Evolutionary conservation across 2,113 vertebrate species (phyloP), one percentile per base, ranked within the genome.

Genomic region (Otis tarda): DNA sequence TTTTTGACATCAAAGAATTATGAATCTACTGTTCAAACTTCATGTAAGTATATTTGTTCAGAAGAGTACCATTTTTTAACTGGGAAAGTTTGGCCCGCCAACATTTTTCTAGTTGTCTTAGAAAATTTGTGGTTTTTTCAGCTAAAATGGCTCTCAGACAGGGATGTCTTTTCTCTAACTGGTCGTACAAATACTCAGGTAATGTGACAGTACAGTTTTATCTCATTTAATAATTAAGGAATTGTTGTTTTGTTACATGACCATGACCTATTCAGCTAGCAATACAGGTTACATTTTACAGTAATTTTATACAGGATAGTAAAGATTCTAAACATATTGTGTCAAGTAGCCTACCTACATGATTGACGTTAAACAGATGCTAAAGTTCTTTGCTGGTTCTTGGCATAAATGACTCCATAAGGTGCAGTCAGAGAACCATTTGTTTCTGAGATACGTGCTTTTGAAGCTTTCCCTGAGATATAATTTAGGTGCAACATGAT

Each of bases 221-320:
- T 65, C 6, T 60, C 14, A 60, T 77, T 73, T 74, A 49, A 55
- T 63, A 75, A 73, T 39, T 33, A 70, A 83, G 43, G 10, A 75
- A 76, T 39, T 41, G 4, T 0, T 24, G 5, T 0, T 24, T 59
- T 53, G 12, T 78, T 78, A 74, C 31, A 65, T 1, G 1, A 39
- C 6, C 4, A 3, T 27, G 14, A 49, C 33, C 9, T 59, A n/a
- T 68, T 75, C 16, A 71, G 15, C 20, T 71, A 55, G 3, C 4
- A 61, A 59, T 87, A 47, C 17, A 50, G 6, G 39, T 76, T 78
- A 41, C 3, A 20, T 89, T 89, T 81, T 68, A 33, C 7, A 31
- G 7, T 43, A 55, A 75, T 75, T 87, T 71, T 52, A 63, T 47
- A 59, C 28, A 83, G 37, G 47, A 5, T 50, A 50, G 55, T 77